Percentiles rank a stretch among this genome's conserved stretches.
Evolutionary conservation across 2,113 vertebrate species (phyloP).

Genomic region (Hoplias malabaricus): DNA sequence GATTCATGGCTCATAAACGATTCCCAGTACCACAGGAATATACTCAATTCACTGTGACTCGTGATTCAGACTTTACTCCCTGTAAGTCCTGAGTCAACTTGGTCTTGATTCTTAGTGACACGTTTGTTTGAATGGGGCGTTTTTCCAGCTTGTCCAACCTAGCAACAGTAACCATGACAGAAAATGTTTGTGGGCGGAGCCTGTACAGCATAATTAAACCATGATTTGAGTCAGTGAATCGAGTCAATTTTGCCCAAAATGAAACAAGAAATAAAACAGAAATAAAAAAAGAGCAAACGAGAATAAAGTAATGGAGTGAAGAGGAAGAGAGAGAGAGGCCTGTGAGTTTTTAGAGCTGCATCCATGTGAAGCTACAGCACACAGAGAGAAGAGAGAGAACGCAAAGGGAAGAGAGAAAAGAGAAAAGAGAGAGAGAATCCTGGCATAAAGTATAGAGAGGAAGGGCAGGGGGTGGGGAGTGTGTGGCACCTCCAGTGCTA

Average conservation of each 20-base stretch:
- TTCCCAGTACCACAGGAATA: too few relatives aligned
- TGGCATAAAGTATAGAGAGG: slow-evolving; percentile 71
- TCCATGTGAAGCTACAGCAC: slow-evolving; percentile 98
- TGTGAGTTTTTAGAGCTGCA: slow-evolving; percentile 47
- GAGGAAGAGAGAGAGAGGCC: neutral
- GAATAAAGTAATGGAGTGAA: slow-evolving; percentile 5
- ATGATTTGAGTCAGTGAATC: neutral
- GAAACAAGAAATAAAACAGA: neutral
- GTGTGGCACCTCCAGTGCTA: slow-evolving; percentile 58
- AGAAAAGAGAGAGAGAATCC: neutral
- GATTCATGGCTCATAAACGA: too few relatives aligned
- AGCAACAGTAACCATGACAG: too few relatives aligned
- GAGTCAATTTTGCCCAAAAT: neutral
- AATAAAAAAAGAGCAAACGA: neutral
- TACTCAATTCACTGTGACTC: too few relatives aligned
- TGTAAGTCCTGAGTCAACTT: too few relatives aligned
- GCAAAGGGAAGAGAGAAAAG: slow-evolving; percentile 52
- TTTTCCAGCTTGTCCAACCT: too few relatives aligned
- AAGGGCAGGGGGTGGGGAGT: slow-evolving; percentile 13
- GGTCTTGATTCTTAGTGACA: too few relatives aligned
- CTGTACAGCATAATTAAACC: neutral
- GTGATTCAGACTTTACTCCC: too few relatives aligned
- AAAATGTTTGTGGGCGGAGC: too few relatives aligned
- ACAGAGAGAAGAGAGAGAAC: slow-evolving; percentile 36
- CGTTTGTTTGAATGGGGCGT: too few relatives aligned